Evolutionary conservation across 2,888 invertebrate genomes (phyloP), one percentile per base, ranked within the genome.

Genomic region (Amphimallon solstitiale): DNA sequence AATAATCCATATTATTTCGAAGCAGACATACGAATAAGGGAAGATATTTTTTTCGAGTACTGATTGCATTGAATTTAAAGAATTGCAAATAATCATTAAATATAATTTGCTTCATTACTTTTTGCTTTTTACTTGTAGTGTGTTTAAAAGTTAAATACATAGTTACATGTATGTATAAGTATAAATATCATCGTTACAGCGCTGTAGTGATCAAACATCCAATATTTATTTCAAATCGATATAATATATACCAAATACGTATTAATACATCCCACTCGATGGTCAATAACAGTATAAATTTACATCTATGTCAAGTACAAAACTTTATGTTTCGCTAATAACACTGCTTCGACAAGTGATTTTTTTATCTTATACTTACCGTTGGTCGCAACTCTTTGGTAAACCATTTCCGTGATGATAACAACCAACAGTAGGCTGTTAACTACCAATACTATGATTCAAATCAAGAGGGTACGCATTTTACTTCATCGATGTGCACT

Each of bases 371-470:
- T 9, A 29, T 15, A 70, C 71, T 73, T 67, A 73, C 72, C 71
- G 52, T 70, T 69, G 14, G 65, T 46, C n/a, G 70, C 56, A 38
- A 72, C 61, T 52, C 72, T 68, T 61, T 73, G 73, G 46, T 71
- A 71, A 45, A 73, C 73, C 73, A 73, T 73, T 60, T 68, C 68
- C 66, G 69, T 43, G 40, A 68, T 43, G 19, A 70, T 46, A 34
- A 65, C 43, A 54, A 68, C 61, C 34, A 68, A 65, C 49, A 61
- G 40, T 17, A 65, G 21, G 6, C 67, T 61, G 49, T 68, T 66
- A 63, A 69, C 67, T 5, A 56, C 23, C 12, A 63, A 17, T 21
- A 67, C 59, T 45, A 61, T 49, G 46, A 66, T 66, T 66, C 66
- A 66, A 52, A 66, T 66, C 19, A 66, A 17, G 15, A 66, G 51